Evolutionary conservation across 2,797 vertebrate genomes (phyloP), one percentile per base, ranked within the genome.

Genomic region (Enteromius unitaeniatus): DNA sequence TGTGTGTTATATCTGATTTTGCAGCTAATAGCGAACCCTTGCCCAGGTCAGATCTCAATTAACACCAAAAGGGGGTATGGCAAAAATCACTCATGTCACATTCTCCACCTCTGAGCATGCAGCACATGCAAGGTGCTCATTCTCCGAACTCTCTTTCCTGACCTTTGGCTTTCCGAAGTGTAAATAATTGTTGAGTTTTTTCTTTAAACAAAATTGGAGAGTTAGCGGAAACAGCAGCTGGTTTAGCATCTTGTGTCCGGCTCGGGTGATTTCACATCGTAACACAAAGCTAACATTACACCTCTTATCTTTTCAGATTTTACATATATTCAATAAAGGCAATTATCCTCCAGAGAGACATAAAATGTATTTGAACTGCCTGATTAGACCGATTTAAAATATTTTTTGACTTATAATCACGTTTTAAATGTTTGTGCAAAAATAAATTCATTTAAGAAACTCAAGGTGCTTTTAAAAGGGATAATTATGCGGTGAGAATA

Each of bases 71-170:
- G 89, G 89, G 87, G 82, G 89, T 88, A 92, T 84, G 91, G 89
- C 86, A 86, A 90, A 89, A 92, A 92, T 90, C 90, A 89, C 87
- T 90, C 86, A 86, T 88, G 89, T 90, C 91, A 91, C 89, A 84
- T 85, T 85, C 85, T 87, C 86, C 89, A 92, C 85, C 72, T 88
- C 69, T 87, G 83, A 87, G 72, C 72, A 8, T 45, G 86, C 90
- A 89, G 65, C 81, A 88, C 67, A 86, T 23, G 51, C 90, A 91
- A 93, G 91, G 91, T 93, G 91, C 88, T 89, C 90, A 81, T 79
- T 87, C 88, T 86, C 5, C 0, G 17, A 78, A 85, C 58, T 55
- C 0, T 0, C 84, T 75, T 0, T 60, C 88, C 78, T 90, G 91
- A 93, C 93, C 90, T 89, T 84, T 86, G 85, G 11, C 77, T 90